A percentile compares a stretch with the other conserved stretches of the same genome.
Conservation (phyloP, 2,797 vertebrate genomes). For the Enteromius trimaculatus region DNA sequence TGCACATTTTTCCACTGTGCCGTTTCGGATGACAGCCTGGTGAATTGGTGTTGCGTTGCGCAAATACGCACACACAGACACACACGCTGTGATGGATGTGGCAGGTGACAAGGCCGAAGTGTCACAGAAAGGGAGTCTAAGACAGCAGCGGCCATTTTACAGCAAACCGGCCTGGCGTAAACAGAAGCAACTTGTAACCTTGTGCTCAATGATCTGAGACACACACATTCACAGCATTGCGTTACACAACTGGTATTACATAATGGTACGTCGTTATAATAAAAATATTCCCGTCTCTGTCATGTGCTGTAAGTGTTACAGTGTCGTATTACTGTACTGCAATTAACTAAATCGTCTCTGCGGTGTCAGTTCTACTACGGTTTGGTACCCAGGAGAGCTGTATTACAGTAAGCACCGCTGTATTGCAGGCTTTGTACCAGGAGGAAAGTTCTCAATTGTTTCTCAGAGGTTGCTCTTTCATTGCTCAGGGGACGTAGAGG, state of each 20-base stretch:
- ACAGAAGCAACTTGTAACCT: slow-evolving; percentile 50
- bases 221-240: slow-evolving; percentile 35
- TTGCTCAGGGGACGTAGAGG: not conserved
- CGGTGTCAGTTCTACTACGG: slow-evolving; percentile 2
- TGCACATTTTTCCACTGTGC: slow-evolving; percentile 53
- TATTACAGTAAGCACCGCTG: slow-evolving; percentile 35
- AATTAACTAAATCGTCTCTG: slow-evolving; percentile 27
- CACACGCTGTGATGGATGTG: slow-evolving; percentile 43
- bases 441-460: slow-evolving; percentile 4
- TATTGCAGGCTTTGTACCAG: not conserved
- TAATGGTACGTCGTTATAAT: slow-evolving; percentile 42
- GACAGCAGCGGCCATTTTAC: slow-evolving; percentile 40
- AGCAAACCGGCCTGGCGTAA: slow-evolving; percentile 29
- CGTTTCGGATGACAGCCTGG: slow-evolving; percentile 46
- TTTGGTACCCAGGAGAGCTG: slow-evolving; percentile 31
- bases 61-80: slow-evolving; percentile 26
- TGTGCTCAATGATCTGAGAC: slow-evolving; percentile 31
- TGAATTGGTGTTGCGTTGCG: slow-evolving; percentile 49
- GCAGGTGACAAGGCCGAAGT: slow-evolving; percentile 50
- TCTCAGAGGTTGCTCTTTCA: slow-evolving; percentile 12
- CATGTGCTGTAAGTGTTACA: slow-evolving; percentile 38
- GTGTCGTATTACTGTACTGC: slow-evolving; percentile 38
- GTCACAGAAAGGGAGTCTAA: slow-evolving; percentile 36
- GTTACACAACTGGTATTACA: slow-evolving; percentile 46
- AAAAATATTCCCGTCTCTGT: slow-evolving; percentile 30